Evolutionary conservation across 2,113 vertebrate species (phyloP).

Genomic region (Chascanopsetta lugubris): DNA sequence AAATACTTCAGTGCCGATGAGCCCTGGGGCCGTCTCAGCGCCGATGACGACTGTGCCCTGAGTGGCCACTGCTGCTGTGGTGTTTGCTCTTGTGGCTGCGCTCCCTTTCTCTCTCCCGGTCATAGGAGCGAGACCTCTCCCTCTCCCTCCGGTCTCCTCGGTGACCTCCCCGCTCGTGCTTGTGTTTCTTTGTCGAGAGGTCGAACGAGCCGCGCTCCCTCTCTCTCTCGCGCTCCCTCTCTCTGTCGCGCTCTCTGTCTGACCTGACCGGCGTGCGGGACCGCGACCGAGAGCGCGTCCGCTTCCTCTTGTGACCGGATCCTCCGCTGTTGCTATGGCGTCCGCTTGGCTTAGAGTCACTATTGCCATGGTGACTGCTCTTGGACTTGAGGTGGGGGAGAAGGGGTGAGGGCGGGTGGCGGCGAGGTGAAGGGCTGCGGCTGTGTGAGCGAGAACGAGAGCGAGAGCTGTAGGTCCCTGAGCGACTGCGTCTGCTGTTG

Average conservation of each 20-base stretch:
- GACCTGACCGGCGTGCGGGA: slow-evolving; percentile 88
- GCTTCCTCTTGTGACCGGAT: slow-evolving; percentile 92
- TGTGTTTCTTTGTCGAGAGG: slow-evolving; percentile 89
- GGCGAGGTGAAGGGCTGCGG: slow-evolving; percentile 90
- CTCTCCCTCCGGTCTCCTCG: slow-evolving; percentile 88
- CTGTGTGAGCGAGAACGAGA: slow-evolving; percentile 94
- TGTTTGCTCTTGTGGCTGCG: slow-evolving; percentile 95
- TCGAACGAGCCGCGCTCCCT: slow-evolving; percentile 82
- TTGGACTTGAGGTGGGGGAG: slow-evolving; percentile 89
- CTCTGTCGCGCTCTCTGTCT: slow-evolving; percentile 85
- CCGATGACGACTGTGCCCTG: slow-evolving; percentile 91
- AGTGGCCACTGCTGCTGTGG: slow-evolving; percentile 87
- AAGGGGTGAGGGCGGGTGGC: slow-evolving; percentile 86
- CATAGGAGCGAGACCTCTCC: slow-evolving; percentile 93
- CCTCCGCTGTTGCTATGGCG: slow-evolving; percentile 82
- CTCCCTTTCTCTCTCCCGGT: slow-evolving; percentile 88
- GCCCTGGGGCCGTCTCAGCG: slow-evolving; percentile 80
- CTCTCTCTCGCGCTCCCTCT: slow-evolving; percentile 85
- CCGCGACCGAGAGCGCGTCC: slow-evolving; percentile 82
- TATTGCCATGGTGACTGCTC: slow-evolving; percentile 86
- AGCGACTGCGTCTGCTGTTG: slow-evolving; percentile 93
- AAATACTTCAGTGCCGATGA: slow-evolving; percentile 27
- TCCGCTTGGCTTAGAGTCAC: slow-evolving; percentile 85
- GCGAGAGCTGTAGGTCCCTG: slow-evolving; percentile 95
- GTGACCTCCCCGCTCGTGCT: slow-evolving; percentile 88